Evolutionary conservation across 2,797 vertebrate genomes (phyloP), one percentile per base, ranked within the genome.

Genomic region (Sebastes umbrosus): DNA sequence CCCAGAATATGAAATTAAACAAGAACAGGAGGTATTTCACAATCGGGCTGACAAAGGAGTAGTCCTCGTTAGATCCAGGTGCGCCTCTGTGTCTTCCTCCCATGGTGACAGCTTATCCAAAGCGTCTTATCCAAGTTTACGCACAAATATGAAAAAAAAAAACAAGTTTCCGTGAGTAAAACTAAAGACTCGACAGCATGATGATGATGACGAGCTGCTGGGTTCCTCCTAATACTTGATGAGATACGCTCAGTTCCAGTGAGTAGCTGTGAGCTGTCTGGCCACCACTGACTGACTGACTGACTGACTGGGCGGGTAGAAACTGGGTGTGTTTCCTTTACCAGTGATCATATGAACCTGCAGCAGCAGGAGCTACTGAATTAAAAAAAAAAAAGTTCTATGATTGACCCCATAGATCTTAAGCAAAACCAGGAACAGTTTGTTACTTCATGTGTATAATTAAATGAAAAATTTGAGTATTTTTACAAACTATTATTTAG

Each of bases 1-100:
- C 98, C 97, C 98, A 99, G 77, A 98, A 98, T 36, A 98, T 84
- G 81, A 96, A 93, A 87, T 98, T 98, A 89, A 98, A 99, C 67
- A 97, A 69, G 89, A 98, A 98, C 5, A 99, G 95, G 18, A 97
- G 94, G 84, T 97, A 98, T 87, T 99, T 98, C 71, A 98, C 96
- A 76, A 95, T 84, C 1, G 95, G 96, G 43, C 94, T 98, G 87
- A 98, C 96, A 84, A 96, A 97, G 5, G 94, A 94, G 91, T 95
- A 97, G 43, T 96, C 95, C 20, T 96, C 92, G 43, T 90, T 92
- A 8, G 24, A 34, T 13, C 78, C 77, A 83, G 84, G 22, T 77
- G 84, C 77, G 36, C 54, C 88, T 36, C 84, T 83, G 84, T 86
- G 86, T 88, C 90, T 83, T 84, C 83, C 86, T 60, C 87, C 88